A percentile compares a stretch with the other conserved stretches of the same genome.
Evolutionary conservation across 2,888 invertebrate genomes (phyloP).

Genomic region (Phyllotreta striolata): DNA sequence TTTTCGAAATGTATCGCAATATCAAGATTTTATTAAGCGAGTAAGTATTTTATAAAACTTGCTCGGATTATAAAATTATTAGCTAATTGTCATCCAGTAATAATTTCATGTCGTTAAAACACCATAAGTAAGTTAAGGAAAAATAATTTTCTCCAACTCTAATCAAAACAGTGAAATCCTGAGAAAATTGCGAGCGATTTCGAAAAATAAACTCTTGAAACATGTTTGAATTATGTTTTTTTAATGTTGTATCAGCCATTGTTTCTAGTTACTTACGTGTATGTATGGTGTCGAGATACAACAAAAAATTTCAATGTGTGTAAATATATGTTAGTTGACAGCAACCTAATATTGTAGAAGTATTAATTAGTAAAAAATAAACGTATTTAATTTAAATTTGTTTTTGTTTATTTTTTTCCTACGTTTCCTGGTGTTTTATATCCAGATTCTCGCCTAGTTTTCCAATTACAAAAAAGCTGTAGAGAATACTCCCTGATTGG

Average conservation of each 20-base stretch:
- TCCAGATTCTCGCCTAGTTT: neutral
- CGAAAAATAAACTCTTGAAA: constrained; percentile 19
- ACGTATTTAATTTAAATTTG: constrained; percentile 49
- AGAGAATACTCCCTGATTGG: too few species aligned
- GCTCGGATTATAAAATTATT: too few species aligned
- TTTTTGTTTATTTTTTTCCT: constrained; percentile 4
- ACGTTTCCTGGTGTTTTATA: neutral
- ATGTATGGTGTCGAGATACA: constrained; percentile 50
- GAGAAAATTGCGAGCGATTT: neutral
- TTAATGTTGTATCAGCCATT: constrained; percentile 42
- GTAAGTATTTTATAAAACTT: too few species aligned
- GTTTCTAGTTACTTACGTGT: constrained; percentile 44
- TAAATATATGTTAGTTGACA: constrained; percentile 56
- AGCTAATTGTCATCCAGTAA: too few species aligned
- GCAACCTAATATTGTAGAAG: constrained; percentile 49
- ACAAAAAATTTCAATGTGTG: constrained; percentile 52
- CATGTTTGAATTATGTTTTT: constrained; percentile 41
- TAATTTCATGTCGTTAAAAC: too few species aligned
- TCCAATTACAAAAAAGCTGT: too few species aligned
- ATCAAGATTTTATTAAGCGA: neutral
- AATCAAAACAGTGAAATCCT: too few species aligned
- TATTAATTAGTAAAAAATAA: constrained; percentile 49
- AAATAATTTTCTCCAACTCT: neutral
- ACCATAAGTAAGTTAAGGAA: too few species aligned
- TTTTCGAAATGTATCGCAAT: neutral